Evolutionary conservation across 2,113 vertebrate genomes (phyloP), one percentile per base, ranked within the genome.

Genomic region (Taxidea taxus): DNA sequence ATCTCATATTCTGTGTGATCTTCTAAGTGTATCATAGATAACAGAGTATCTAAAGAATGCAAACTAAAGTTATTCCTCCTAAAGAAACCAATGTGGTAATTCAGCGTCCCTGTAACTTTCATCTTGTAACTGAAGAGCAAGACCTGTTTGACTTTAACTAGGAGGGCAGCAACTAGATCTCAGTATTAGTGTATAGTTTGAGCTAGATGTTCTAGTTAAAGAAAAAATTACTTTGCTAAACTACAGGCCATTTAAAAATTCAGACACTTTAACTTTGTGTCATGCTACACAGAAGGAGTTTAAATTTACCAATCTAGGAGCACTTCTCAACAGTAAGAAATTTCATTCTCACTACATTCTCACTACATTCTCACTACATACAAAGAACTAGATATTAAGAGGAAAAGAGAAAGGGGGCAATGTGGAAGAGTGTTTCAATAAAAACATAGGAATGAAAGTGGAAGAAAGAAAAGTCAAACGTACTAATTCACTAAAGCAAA

Each of bases 61-160:
- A 75, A 27, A 64, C 39, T 95, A n/a, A 84, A 89, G 15, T 78
- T 39, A 78, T 66, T 95, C 93, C n/a, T 94, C 27, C 23, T 34
- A 2, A 82, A 77, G 42, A 77, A 21, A 54, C 20, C 5, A 58
- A 29, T 34, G 31, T 44, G n/a, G 16, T 90, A 90, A 84, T 86
- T 82, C 8, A 87, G 27, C 13, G 47, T 87, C 29, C 42, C 21
- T 54, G 5, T 66, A 42, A 51, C 80, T 84, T 91, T 91, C 37
- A 49, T 95, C 23, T 78, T 16, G 51, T 64, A 68, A 66, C 47
- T 87, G 54, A 95, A 77, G 42, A 60, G 93, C 21, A 64, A 34
- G 47, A 72, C 95, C 70, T 95, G 1, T 83, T 95, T 92, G 70
- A 23, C 68, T 96, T 96, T 51, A 75, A 64, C 60, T 90, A 42